Conservation (phyloP, 2,113 vertebrate genomes). For the Semicossyphus pulcher region DNA sequence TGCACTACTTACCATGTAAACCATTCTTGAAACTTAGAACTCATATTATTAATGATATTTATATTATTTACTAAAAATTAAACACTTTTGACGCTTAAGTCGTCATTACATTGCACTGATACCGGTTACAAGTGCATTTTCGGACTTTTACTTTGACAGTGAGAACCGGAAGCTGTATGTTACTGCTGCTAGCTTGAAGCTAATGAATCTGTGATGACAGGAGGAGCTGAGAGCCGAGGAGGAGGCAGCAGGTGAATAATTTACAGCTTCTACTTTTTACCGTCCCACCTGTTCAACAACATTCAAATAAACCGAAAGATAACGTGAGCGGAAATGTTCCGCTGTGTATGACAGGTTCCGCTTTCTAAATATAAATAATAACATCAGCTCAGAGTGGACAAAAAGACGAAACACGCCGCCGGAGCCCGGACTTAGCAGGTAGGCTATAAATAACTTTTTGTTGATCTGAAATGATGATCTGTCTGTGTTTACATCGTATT, state of each 20-base stretch:
- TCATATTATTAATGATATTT: too few relatives aligned
- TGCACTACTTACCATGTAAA: too few relatives aligned
- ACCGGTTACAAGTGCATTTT: too few relatives aligned
- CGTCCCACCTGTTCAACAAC: slow-evolving; percentile 22
- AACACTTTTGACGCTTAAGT: too few relatives aligned
- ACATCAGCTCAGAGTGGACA: background rate
- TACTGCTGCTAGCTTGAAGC: background rate
- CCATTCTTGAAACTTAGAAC: background rate
- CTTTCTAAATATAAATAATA: background rate
- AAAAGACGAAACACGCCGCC: slow-evolving; percentile 24
- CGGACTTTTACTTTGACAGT: slow-evolving; percentile 56
- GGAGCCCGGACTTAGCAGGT: slow-evolving; percentile 70
- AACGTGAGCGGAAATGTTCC: background rate
- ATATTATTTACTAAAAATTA: too few relatives aligned
- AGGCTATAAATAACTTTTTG: slow-evolving; percentile 66
- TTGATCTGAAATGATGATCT: background rate
- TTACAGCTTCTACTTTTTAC: background rate
- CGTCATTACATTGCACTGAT: too few relatives aligned
- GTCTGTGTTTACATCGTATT: background rate
- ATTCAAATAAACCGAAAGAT: background rate
- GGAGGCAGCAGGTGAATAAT: slow-evolving; percentile 71
- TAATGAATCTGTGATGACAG: slow-evolving; percentile 25
- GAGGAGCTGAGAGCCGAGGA: slow-evolving; percentile 39
- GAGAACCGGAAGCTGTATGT: background rate
- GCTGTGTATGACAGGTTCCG: background rate